Evolutionary conservation across 2,113 vertebrate genomes (phyloP).

Genomic region (Meleagris gallopavo): DNA sequence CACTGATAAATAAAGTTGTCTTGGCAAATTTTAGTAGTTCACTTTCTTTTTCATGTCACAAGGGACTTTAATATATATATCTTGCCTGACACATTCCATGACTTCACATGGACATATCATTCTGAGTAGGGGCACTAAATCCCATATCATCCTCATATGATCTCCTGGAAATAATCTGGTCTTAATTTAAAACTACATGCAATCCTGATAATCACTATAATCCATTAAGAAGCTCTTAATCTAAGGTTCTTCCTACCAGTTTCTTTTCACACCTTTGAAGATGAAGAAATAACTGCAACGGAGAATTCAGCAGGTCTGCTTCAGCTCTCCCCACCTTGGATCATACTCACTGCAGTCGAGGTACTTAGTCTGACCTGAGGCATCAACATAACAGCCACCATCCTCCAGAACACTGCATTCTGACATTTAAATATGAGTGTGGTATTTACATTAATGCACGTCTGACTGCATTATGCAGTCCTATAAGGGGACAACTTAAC

Average conservation of each 20-base stretch:
- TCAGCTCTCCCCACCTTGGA: neutral
- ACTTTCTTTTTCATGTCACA: neutral
- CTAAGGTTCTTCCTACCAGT: neutral
- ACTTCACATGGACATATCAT: neutral
- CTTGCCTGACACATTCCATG: neutral
- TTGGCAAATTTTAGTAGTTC: neutral
- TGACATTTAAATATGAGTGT: neutral
- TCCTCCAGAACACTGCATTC: neutral
- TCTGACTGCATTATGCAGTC: slow-evolving; percentile 24
- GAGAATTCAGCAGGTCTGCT: neutral
- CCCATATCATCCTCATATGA: fast-evolving
- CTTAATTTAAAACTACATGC: neutral
- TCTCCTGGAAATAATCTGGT: neutral
- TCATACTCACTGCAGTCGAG: neutral
- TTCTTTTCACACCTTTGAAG: neutral
- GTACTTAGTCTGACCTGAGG: slow-evolving; percentile 35
- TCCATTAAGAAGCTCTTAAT: neutral
- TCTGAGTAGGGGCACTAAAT: neutral
- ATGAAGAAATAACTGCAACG: neutral
- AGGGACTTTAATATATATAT: neutral
- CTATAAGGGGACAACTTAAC: slow-evolving; percentile 67
- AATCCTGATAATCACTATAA: neutral
- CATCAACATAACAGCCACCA: slow-evolving; percentile 37
- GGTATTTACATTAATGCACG: slow-evolving; percentile 34
- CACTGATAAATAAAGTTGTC: neutral